These are phyloP conservation scores for Horisme vitalbata DNA, from an alignment of 2,888 invertebrate genomes.

Conservation along the genomic window DNA sequence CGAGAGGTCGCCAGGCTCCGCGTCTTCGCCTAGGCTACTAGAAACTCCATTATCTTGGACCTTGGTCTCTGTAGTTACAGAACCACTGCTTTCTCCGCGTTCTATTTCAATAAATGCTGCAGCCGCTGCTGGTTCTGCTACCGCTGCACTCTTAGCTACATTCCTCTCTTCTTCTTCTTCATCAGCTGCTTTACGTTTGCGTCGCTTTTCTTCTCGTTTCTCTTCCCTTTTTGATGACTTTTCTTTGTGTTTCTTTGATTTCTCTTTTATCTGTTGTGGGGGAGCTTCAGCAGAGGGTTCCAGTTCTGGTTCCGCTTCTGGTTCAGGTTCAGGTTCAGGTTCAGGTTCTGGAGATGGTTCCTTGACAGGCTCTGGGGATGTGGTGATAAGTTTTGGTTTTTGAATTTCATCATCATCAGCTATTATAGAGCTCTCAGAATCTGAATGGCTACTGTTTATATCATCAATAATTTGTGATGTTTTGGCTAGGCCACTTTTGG, in stretches of 20 bases:
- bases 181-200: slow-evolving; percentile 85
- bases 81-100: slow-evolving; percentile 67
- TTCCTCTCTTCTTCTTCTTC: slow-evolving; percentile 80
- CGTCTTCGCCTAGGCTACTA: slow-evolving; percentile 79
- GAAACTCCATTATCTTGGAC: slow-evolving; percentile 80
- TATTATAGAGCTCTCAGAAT: slow-evolving; percentile 72
- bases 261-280: slow-evolving; percentile 62
- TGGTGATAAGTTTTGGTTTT: slow-evolving; percentile 58
- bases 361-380: slow-evolving; percentile 57
- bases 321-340: slow-evolving; percentile 58
- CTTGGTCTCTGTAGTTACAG: slow-evolving; percentile 72
- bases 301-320: slow-evolving; percentile 49
- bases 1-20: slow-evolving; percentile 75
- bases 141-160: slow-evolving; percentile 60
- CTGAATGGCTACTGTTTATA: slow-evolving; percentile 69
- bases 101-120: slow-evolving; percentile 61
- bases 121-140: slow-evolving; percentile 56
- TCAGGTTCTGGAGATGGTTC: slow-evolving; percentile 62
- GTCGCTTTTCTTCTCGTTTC: slow-evolving; percentile 85
- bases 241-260: slow-evolving; percentile 79
- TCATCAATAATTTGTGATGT: slow-evolving; percentile 63
- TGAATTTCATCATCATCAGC: slow-evolving; percentile 74
- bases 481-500: slow-evolving; percentile 72
- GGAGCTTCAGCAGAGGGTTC: slow-evolving; percentile 59
- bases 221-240: slow-evolving; percentile 84